Conservation (phyloP, 2,888 invertebrate species). For the Rhingia rostrata region DNA sequence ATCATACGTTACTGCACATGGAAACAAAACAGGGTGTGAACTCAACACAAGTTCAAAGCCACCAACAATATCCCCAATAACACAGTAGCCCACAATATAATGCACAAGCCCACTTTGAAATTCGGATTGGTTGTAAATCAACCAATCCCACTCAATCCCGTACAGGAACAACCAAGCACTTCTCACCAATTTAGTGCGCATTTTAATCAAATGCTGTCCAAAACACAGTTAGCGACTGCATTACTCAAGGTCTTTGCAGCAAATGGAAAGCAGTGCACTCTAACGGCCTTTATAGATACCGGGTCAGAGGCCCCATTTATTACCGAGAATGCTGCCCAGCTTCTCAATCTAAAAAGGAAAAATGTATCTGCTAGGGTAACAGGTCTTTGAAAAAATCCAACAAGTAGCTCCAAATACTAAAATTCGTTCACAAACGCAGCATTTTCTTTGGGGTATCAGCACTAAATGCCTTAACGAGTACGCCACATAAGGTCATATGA, state of each 20-base stretch:
- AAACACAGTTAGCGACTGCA: constrained; percentile 19
- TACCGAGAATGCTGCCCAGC: constrained; percentile 23
- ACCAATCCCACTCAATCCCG: not conserved
- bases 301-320: constrained; percentile 30
- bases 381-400: constrained; percentile 25
- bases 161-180: not conserved
- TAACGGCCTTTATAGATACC: constrained; percentile 38
- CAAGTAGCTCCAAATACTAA: constrained; percentile 28
- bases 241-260: constrained; percentile 11
- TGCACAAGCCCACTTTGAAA: no score
- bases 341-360: constrained; percentile 19
- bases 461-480: not conserved
- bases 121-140: no score
- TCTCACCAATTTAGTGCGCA: not conserved
- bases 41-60: no score
- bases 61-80: no score
- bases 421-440: constrained; percentile 6
- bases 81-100: no score
- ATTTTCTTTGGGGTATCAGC: constrained; percentile 21
- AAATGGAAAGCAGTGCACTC: constrained; percentile 29
- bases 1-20: no score
- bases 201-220: constrained; percentile 2
- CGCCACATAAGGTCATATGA: not conserved
- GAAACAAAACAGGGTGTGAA: no score
- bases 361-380: constrained; percentile 12